phyloP scores from a whole-genome alignment of 2,888 invertebrate genomes.

The Macrophya annulata region DNA sequence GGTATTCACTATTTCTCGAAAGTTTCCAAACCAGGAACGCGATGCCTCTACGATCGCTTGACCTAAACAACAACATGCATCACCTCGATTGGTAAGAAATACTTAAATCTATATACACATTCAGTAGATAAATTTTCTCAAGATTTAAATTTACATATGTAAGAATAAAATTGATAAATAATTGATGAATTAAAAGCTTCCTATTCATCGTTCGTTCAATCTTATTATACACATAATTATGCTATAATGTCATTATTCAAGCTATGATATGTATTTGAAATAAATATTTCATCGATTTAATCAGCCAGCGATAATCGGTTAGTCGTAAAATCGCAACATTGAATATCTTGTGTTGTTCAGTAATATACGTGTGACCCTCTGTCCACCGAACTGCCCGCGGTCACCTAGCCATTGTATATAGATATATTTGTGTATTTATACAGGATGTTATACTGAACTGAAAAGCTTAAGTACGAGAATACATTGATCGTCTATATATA shows the following conservation, averaged over 20 bases:
- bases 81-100: conserved; percentile 63
- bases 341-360: neutral
- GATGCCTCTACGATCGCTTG: conserved; percentile 57
- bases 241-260: neutral
- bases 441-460: neutral
- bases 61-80: conserved; percentile 63
- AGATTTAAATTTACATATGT: neutral
- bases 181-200: neutral
- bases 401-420: conserved; percentile 36
- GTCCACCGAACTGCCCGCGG: neutral
- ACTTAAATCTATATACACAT: conserved; percentile 59
- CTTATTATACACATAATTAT: neutral
- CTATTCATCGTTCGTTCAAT: neutral
- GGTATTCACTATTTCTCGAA: conserved; percentile 52
- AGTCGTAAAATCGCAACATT: neutral
- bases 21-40: conserved; percentile 61
- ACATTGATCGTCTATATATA: neutral
- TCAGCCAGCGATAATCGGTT: neutral
- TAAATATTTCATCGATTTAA: neutral
- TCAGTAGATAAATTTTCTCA: neutral
- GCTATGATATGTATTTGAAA: neutral
- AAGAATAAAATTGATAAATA: neutral
- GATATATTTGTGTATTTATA: neutral
- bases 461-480: neutral
- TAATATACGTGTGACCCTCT: neutral